phyloP scores from a whole-genome alignment of 2,113 vertebrate genomes.

The Notarius lentiginosus region DNA sequence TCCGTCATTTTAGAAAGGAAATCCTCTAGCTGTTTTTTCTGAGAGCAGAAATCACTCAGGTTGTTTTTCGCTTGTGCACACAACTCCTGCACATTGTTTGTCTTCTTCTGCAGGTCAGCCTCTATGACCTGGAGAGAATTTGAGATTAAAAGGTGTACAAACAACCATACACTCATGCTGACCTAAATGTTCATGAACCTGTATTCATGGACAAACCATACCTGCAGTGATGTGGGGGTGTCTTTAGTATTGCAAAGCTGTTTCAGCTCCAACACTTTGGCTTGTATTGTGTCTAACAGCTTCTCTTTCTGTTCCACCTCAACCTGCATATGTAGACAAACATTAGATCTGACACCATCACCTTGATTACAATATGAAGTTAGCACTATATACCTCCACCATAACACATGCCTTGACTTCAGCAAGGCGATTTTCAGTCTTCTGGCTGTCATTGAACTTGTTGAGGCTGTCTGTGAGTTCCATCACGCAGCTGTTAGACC shows the following conservation, averaged over 20 bases:
- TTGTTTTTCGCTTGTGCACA: constrained; percentile 79
- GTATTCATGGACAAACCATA: constrained; percentile 53
- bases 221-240: constrained; percentile 86
- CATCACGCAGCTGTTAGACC: constrained; percentile 79
- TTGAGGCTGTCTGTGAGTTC: constrained; percentile 81
- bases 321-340: constrained; percentile 67
- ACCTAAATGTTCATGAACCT: neutral
- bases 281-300: constrained; percentile 79
- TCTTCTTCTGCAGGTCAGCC: constrained; percentile 84
- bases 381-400: neutral
- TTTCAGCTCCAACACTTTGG: constrained; percentile 84
- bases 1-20: constrained; percentile 78
- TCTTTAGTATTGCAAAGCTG: constrained; percentile 77
- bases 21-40: constrained; percentile 82
- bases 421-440: constrained; percentile 74
- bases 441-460: constrained; percentile 81
- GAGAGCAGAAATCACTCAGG: constrained; percentile 81
- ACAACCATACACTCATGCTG: neutral
- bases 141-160: neutral
- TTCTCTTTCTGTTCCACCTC: constrained; percentile 81
- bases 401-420: constrained; percentile 77
- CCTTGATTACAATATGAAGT: neutral
- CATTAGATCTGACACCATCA: neutral
- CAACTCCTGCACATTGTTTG: constrained; percentile 80
- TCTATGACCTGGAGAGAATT: constrained; percentile 81